Percentiles rank a stretch among this genome's conserved stretches.
phyloP scores from a whole-genome alignment of 2,797 vertebrate genomes.

The Lagocephalus sceleratus region DNA sequence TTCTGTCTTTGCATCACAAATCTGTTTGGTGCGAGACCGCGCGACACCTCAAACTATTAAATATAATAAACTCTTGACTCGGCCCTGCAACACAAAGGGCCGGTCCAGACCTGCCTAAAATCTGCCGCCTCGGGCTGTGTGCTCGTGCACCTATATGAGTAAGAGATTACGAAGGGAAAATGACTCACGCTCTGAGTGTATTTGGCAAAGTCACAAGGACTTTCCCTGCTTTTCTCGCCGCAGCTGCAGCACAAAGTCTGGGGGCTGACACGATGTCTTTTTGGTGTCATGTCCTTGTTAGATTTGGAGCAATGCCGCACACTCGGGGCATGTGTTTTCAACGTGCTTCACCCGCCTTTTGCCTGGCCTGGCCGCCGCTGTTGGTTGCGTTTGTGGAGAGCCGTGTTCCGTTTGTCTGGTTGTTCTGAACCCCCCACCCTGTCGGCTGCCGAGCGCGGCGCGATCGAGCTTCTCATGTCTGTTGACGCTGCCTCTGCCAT shows the following conservation, averaged over 20 bases:
- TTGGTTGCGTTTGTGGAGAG: conserved; percentile 55
- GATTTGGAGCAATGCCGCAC: conserved; percentile 37
- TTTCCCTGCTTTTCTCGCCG: conserved; percentile 54
- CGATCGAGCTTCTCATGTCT: conserved; percentile 60
- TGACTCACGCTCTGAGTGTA: conserved; percentile 58
- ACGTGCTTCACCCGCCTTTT: conserved; percentile 38
- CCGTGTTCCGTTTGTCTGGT: conserved; percentile 64
- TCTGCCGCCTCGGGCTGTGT: conserved; percentile 60
- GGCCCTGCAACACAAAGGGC: conserved; percentile 30
- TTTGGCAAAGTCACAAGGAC: conserved; percentile 68
- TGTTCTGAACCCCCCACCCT: conserved; percentile 69
- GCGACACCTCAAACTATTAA: conserved; percentile 31
- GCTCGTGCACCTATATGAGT: conserved; percentile 49
- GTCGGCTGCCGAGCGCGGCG: conserved; percentile 68
- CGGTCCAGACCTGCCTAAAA: conserved; percentile 73
- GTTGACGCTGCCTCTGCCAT: conserved; percentile 56
- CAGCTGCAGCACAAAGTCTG: conserved; percentile 49
- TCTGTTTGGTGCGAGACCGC: neutral
- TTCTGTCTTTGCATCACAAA: neutral
- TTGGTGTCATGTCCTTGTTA: conserved; percentile 37
- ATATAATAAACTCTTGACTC: conserved; percentile 55
- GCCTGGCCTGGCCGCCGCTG: conserved; percentile 24
- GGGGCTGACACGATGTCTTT: conserved; percentile 32
- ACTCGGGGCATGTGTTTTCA: conserved; percentile 53
- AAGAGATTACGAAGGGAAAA: conserved; percentile 56